Evolutionary conservation across 2,797 vertebrate genomes (phyloP).

Genomic region (Garrulus glandarius): DNA sequence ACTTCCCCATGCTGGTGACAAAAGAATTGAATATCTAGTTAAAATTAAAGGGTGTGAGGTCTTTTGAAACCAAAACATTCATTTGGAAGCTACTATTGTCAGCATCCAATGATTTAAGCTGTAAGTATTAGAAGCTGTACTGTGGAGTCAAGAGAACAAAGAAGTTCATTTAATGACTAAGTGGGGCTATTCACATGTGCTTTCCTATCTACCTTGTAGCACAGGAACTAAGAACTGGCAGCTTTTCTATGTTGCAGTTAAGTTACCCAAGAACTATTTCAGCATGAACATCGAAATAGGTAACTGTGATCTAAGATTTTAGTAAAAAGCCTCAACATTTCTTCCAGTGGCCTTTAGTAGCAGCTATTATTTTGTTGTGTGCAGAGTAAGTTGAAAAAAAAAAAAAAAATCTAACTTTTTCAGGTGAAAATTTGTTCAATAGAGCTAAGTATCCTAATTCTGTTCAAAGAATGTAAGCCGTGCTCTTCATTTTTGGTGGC

Average conservation of each 20-base stretch:
- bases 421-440: not conserved
- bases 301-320: not conserved
- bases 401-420: not conserved
- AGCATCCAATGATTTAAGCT: not conserved
- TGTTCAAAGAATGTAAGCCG: not conserved
- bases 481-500: not conserved
- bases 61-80: not conserved
- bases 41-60: not conserved
- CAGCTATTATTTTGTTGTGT: not conserved
- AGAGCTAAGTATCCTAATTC: not conserved
- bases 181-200: not conserved
- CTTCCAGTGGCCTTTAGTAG: not conserved
- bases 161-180: not conserved
- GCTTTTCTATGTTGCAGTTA: not conserved
- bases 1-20: not conserved
- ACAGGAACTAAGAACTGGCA: not conserved
- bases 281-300: not conserved
- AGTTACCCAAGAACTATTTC: not conserved
- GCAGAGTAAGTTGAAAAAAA: not conserved
- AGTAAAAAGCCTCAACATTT: accelerated
- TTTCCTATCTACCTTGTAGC: not conserved
- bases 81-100: not conserved
- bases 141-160: not conserved
- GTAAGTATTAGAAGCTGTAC: not conserved
- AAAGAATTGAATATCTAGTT: not conserved